phyloP scores from a whole-genome alignment of 2,797 vertebrate genomes.

The Agapornis canus region DNA sequence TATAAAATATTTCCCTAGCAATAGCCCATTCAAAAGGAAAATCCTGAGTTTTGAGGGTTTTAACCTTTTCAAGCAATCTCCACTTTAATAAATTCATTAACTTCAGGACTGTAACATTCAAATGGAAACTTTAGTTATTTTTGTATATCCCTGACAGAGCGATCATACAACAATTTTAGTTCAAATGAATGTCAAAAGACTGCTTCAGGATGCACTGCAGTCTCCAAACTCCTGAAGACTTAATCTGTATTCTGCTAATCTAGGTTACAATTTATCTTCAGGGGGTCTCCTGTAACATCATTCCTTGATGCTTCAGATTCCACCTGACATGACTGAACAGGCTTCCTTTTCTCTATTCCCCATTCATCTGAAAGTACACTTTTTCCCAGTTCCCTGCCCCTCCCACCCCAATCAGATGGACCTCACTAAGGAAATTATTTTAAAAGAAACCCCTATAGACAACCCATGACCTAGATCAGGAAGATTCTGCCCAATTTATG shows the following conservation, averaged over 20 bases:
- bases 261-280: slow-evolving; percentile 70
- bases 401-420: neutral
- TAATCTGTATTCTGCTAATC: slow-evolving; percentile 63
- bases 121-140: neutral
- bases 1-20: neutral
- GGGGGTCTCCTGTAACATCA: slow-evolving; percentile 50
- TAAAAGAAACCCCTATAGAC: slow-evolving; percentile 46
- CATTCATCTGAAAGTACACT: neutral
- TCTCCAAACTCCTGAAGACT: slow-evolving; percentile 39
- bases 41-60: neutral
- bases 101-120: neutral
- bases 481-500: neutral
- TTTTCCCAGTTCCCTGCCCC: neutral
- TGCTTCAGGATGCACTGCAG: neutral
- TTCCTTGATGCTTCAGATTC: slow-evolving; percentile 37
- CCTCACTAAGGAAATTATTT: slow-evolving; percentile 30
- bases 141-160: neutral
- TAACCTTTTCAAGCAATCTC: neutral
- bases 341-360: neutral
- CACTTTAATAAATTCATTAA: neutral
- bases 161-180: neutral
- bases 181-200: neutral
- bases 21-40: neutral
- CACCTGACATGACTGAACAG: slow-evolving; percentile 33
- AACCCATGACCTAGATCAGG: slow-evolving; percentile 14